phyloP scores from a whole-genome alignment of 2,797 vertebrate genomes.

The Eupleurogrammus muticus region DNA sequence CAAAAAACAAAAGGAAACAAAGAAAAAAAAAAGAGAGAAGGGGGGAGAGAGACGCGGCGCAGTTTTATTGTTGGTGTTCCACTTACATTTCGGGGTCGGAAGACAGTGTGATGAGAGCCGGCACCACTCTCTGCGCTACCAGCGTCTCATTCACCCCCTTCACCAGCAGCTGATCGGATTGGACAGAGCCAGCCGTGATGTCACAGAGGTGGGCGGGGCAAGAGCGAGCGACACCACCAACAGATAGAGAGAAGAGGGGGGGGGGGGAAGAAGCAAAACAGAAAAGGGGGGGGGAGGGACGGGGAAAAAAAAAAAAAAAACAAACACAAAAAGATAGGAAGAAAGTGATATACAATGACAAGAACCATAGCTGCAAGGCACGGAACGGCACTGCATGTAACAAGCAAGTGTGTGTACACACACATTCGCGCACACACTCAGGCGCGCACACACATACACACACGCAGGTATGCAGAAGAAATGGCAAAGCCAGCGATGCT shows the following conservation, averaged over 20 bases:
- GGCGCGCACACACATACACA: conserved; percentile 30
- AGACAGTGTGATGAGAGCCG: conserved; percentile 99
- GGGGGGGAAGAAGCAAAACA: conserved; percentile 69
- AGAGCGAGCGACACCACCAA: conserved; percentile 93
- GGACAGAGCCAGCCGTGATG: conserved; percentile 90
- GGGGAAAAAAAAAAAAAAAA: conserved; percentile 72
- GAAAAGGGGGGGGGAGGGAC: conserved; percentile 78
- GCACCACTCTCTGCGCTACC: conserved; percentile 99
- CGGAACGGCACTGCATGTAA: conserved; percentile 67
- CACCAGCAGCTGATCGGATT: conserved; percentile 99
- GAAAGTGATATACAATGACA: conserved; percentile 90
- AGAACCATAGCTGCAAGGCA: conserved; percentile 87
- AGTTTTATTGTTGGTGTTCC: conserved; percentile 85
- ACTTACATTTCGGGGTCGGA: conserved; percentile 99
- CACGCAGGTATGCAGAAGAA: conserved; percentile 64
- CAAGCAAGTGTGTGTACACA: conserved; percentile 59
- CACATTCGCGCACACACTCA: conserved; percentile 18
- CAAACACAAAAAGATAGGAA: conserved; percentile 86
- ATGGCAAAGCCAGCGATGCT: conserved; percentile 86
- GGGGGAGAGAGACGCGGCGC: conserved; percentile 84
- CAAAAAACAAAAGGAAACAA: no score
- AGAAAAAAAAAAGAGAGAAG: conserved; percentile 50
- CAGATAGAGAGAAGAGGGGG: conserved; percentile 75
- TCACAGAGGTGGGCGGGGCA: conserved; percentile 93
- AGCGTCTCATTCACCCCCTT: conserved; percentile 99